Evolutionary conservation across 2,797 vertebrate genomes (phyloP).

Genomic region (Salarias fasciatus): DNA sequence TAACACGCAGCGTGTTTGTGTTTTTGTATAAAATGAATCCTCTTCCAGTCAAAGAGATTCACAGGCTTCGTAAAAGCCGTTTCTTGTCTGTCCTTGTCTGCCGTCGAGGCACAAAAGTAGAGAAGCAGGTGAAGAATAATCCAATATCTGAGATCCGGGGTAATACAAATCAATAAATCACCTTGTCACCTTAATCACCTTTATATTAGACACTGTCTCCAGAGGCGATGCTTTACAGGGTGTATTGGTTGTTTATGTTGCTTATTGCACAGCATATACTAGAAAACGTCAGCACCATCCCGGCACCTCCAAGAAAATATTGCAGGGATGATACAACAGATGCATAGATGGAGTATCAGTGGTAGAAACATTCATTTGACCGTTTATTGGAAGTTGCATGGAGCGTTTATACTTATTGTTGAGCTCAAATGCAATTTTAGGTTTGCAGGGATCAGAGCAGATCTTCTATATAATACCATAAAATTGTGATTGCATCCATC

Average conservation of each 20-base stretch:
- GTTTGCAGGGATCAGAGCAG: no score
- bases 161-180: conserved; percentile 3
- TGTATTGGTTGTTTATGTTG: not conserved
- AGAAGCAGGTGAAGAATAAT: not conserved
- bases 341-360: no score
- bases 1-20: not conserved
- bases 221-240: not conserved
- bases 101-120: not conserved
- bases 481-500: no score
- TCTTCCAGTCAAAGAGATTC: not conserved
- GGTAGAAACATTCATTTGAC: no score
- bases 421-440: no score
- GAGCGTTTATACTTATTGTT: no score
- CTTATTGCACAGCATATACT: not conserved
- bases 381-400: no score
- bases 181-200: not conserved
- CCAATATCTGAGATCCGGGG: not conserved
- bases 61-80: not conserved
- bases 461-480: no score
- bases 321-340: no score
- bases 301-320: not conserved
- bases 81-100: not conserved
- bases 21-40: conserved; percentile 9
- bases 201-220: not conserved
- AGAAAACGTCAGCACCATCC: not conserved